phyloP scores from a whole-genome alignment of 2,888 invertebrate species.

The Chrysina gloriosa region DNA sequence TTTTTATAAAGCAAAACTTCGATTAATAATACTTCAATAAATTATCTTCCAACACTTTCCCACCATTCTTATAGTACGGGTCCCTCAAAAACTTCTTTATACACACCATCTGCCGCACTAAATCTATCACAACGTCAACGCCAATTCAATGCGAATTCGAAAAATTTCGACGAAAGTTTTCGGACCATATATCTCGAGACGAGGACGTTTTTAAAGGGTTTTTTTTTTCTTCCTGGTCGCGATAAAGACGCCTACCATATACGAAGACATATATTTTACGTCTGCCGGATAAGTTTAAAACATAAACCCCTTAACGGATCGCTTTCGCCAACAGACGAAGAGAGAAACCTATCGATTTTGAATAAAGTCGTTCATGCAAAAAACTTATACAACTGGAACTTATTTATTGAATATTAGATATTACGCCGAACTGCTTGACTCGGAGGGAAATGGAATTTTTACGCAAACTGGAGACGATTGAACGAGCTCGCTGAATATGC shows the following conservation, averaged over 20 bases:
- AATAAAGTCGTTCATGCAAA: constrained; percentile 22
- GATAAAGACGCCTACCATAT: neutral
- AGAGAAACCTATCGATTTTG: constrained; percentile 1
- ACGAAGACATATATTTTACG: constrained; percentile 6
- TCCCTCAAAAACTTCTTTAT: neutral
- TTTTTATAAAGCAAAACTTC: no score
- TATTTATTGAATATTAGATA: constrained; percentile 29
- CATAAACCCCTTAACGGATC: constrained; percentile 17
- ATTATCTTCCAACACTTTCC: no score
- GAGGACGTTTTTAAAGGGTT: neutral
- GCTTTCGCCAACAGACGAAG: neutral
- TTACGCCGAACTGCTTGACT: neutral
- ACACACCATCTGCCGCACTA: neutral
- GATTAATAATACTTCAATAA: no score
- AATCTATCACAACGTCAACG: neutral
- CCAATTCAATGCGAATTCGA: neutral
- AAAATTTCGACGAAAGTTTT: neutral
- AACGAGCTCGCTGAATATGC: neutral
- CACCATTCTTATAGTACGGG: no score
- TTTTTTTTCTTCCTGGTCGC: neutral
- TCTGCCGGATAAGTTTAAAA: constrained; percentile 16
- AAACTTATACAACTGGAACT: constrained; percentile 24
- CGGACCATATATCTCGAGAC: neutral
- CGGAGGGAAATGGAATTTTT: no score
- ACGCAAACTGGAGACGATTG: neutral